Percentiles rank a stretch among this genome's conserved stretches.
Evolutionary conservation across 2,797 vertebrate genomes (phyloP).

Genomic region (Serranus cabrilla): DNA sequence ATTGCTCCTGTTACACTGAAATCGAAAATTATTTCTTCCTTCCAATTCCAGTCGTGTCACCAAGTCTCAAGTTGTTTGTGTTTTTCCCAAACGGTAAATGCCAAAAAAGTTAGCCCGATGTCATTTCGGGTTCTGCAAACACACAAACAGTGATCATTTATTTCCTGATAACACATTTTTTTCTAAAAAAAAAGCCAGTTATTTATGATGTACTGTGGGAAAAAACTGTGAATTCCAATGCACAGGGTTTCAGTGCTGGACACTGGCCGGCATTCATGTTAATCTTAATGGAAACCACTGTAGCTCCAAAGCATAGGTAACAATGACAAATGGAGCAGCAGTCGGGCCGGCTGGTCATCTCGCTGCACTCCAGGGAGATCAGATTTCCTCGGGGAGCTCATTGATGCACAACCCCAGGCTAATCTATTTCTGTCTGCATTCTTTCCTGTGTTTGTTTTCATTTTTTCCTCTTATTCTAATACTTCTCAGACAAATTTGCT

Average conservation of each 20-base stretch:
- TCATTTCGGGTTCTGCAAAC: constrained; percentile 4
- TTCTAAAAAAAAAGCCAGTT: background rate
- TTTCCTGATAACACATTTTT: background rate
- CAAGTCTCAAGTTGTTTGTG: constrained; percentile 46
- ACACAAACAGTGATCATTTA: background rate
- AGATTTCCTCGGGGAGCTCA: constrained; percentile 49
- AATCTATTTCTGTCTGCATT: constrained; percentile 49
- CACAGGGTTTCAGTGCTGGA: constrained; percentile 22
- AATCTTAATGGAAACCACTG: constrained; percentile 47
- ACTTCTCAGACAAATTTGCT: constrained; percentile 4
- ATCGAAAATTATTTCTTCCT: constrained; percentile 49
- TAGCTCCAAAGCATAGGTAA: constrained; percentile 53
- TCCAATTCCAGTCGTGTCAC: constrained; percentile 45
- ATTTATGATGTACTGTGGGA: background rate
- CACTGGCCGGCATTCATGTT: constrained; percentile 30
- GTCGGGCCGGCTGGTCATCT: constrained; percentile 36
- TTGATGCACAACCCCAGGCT: constrained; percentile 34
- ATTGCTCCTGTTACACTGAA: constrained; percentile 43
- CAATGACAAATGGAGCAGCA: constrained; percentile 61
- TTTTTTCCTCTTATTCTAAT: constrained; percentile 8
- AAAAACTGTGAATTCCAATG: constrained; percentile 11
- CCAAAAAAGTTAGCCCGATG: background rate
- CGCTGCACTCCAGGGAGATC: constrained; percentile 44
- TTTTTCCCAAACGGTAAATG: constrained; percentile 21
- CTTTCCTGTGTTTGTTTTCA: constrained; percentile 15